Evolutionary conservation across 2,888 invertebrate genomes (phyloP), one percentile per base, ranked within the genome.

Genomic region (Drosophila mulleri): DNA sequence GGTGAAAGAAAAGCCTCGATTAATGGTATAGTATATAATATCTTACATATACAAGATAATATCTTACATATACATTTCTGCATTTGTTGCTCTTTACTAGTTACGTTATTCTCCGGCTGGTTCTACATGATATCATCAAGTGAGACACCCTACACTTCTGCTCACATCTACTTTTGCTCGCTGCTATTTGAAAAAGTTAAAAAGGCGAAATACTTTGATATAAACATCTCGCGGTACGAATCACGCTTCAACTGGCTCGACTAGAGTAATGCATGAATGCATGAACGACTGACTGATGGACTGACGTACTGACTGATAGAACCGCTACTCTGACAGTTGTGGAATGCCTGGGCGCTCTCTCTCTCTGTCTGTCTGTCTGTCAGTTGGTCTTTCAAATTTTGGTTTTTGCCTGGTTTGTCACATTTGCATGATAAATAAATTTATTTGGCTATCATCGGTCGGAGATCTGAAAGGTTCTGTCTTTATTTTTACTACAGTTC

Each of bases 401-500:
- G 68, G 41, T 65, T 60, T 71, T 59, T 65, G 79, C 67, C 63
- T 67, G 75, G 75, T 56, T 63, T 80, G 85, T 67, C 76, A 64
- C 72, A 88, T 83, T 85, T 86, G 83, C 80, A 83, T 88, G 83
- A 81, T 78, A 85, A 85, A 81, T 81, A 84, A 79, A 88, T 83
- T 78, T 84, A 53, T 67, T 77, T 65, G 16, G 73, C 70, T 80
- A 76, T 78, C 80, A 45, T 50, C 39, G 39, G 20, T 29, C 53
- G 41, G 52, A 54, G 42, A 75, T 78, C 78, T 72, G 32, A 58
- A 59, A 72, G 52, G 54, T 66, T 73, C 39, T 37, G 14, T 48
- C 16, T 18, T 44, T 16, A 26, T 42, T 11, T 44, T 37, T 44
- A 45, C 50, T 50, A 50, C 50, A 50, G 14, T 50, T 50, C 32